Evolutionary conservation across 1,140 invertebrate species (phyloP).

Genomic region (Zaprionus capensis): DNA sequence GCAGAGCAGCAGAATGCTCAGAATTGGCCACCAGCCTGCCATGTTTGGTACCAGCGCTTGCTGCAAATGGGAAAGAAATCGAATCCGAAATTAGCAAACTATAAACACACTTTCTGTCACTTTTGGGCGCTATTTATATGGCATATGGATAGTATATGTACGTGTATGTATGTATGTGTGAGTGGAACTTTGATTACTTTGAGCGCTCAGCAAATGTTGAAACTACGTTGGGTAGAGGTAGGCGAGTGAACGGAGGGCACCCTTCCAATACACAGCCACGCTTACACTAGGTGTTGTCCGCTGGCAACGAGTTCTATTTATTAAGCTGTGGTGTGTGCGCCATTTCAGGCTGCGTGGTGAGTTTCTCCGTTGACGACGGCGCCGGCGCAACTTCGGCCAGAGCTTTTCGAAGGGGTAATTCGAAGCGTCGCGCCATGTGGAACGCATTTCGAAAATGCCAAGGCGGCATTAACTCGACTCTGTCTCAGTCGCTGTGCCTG

Average conservation of each 20-base stretch:
- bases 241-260: constrained; percentile 68
- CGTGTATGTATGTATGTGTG: neutral
- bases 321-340: constrained; percentile 79
- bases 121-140: constrained; percentile 7
- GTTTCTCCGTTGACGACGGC: constrained; percentile 47
- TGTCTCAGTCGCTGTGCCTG: neutral
- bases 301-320: constrained; percentile 84
- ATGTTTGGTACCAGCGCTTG: constrained; percentile 66
- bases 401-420: constrained; percentile 66
- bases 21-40: constrained; percentile 78
- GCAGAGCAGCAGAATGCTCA: constrained; percentile 75
- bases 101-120: constrained; percentile 14
- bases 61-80: constrained; percentile 51
- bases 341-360: constrained; percentile 64
- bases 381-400: constrained; percentile 40
- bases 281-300: constrained; percentile 84
- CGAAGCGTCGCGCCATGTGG: constrained; percentile 42
- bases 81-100: constrained; percentile 47
- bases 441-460: constrained; percentile 70
- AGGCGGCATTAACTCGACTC: constrained; percentile 45
- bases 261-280: constrained; percentile 84
- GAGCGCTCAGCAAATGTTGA: constrained; percentile 51
- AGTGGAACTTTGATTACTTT: constrained; percentile 48
- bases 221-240: constrained; percentile 45
- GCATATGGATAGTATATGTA: neutral